Percentiles rank a stretch among this genome's conserved stretches.
Evolutionary conservation across 2,888 invertebrate species (phyloP).

Genomic region (Drosophila paucipuncta): DNA sequence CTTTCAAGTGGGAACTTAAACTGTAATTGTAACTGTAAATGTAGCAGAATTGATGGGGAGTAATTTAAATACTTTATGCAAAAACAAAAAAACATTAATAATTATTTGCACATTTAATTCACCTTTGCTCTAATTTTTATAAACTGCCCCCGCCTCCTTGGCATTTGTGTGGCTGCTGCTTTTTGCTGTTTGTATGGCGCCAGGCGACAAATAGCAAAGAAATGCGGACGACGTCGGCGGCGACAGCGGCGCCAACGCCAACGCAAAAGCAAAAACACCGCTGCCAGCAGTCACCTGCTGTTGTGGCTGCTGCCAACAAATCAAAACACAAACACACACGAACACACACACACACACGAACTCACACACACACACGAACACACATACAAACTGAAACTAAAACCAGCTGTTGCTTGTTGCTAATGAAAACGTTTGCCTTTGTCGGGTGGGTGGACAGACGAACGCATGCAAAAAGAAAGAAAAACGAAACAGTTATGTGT

Average conservation of each 20-base stretch:
- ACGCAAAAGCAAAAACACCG: constrained; percentile 29
- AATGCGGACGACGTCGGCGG: constrained; percentile 63
- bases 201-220: constrained; percentile 46
- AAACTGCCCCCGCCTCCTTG: background rate
- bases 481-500: background rate
- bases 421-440: constrained; percentile 32
- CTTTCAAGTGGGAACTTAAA: background rate
- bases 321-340: constrained; percentile 39
- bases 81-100: background rate
- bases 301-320: constrained; percentile 56
- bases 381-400: constrained; percentile 14
- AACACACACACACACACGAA: too few relatives aligned
- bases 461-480: constrained; percentile 5
- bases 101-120: background rate
- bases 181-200: constrained; percentile 47
- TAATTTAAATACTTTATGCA: background rate
- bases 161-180: constrained; percentile 55
- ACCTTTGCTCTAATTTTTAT: constrained; percentile 6
- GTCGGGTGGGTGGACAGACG: constrained; percentile 28
- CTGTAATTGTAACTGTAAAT: background rate
- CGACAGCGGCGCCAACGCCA: constrained; percentile 23
- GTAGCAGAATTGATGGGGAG: background rate
- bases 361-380: too few relatives aligned
- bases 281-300: constrained; percentile 47
- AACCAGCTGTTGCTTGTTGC: constrained; percentile 59